Base-by-base conservation (phyloP, 2,888 invertebrate genomes). In the Zonitis immaculata region DNA sequence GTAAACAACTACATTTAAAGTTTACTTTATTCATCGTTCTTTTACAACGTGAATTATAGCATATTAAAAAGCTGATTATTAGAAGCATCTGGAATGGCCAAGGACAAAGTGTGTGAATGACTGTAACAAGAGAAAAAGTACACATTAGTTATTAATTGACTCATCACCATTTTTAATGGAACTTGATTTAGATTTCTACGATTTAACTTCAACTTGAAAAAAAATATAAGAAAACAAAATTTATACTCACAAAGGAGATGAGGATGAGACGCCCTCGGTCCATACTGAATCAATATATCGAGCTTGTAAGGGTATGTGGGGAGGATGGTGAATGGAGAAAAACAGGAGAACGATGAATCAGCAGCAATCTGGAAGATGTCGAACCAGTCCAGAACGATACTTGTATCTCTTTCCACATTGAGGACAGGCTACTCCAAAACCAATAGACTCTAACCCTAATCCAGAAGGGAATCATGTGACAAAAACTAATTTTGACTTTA, bases 321-420 rank as follows among this genome's bases (percentile, higher is more conserved):
- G n/a, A n/a, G n/a, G n/a, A n/a, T n/a, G n/a, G n/a, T n/a, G n/a
- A n/a, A n/a, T n/a, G 5, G 14, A 20, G 8, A 11, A 2, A 30
- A 46, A 48, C 26, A 43, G 44, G 44, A 32, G 25, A 46, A 35
- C 27, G 44, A 20, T 51, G 26, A 50, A 18, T 54, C 67, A 64
- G 54, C 72, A 65, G 65, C 74, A 74, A 48, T 74, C 74, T 47
- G 69, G 67, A 52, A 74, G 63, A 68, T 76, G 76, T 56, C 73
- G 64, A 44, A 72, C 67, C 52, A 76, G 62, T 60, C 75, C 75
- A 47, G 75, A 73, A 42, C 75, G 71, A 66, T 75, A 74, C 63
- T 75, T 74, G 72, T 74, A 76, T 63, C 69, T 73, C 58, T 73
- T 71, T 47, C 73, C 72, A 60, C 76, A 76, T 58, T 68, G 69